Conservation (phyloP, 2,888 invertebrate genomes). For the Tortricodes alternella region DNA sequence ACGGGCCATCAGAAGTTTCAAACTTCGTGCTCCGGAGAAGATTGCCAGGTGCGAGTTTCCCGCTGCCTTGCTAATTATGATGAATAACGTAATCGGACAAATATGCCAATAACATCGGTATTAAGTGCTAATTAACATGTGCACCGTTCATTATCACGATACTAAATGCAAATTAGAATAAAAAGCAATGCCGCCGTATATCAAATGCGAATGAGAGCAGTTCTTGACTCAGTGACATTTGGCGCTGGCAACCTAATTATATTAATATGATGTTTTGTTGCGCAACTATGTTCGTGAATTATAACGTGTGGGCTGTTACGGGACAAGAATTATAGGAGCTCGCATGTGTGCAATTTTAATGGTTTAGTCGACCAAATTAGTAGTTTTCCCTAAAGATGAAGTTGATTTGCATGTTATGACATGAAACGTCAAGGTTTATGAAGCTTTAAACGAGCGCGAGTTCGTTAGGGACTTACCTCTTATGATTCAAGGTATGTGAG, state of each 20-base stretch:
- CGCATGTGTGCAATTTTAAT: constrained; percentile 24
- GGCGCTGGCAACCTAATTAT: constrained; percentile 52
- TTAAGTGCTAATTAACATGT: constrained; percentile 22
- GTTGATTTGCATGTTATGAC: too few relatives aligned
- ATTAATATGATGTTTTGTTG: constrained; percentile 48
- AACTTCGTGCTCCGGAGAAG: too few relatives aligned
- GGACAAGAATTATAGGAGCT: constrained; percentile 49
- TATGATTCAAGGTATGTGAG: too few relatives aligned
- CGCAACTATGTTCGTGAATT: constrained; percentile 48
- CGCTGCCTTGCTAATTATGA: constrained; percentile 18
- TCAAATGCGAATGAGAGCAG: constrained; percentile 40
- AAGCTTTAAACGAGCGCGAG: too few relatives aligned
- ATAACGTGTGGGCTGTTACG: constrained; percentile 41
- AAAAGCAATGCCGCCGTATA: constrained; percentile 29
- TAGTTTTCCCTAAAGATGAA: too few relatives aligned
- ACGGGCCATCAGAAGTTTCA: too few relatives aligned
- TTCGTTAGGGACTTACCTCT: too few relatives aligned
- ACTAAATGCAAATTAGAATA: constrained; percentile 41
- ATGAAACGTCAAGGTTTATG: too few relatives aligned
- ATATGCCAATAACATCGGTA: constrained; percentile 25
- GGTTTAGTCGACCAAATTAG: too few relatives aligned
- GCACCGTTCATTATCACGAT: constrained; percentile 16
- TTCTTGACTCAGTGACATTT: constrained; percentile 59
- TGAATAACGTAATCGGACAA: constrained; percentile 25
- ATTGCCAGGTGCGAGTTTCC: constrained; percentile 7